These are phyloP conservation scores for Odontomyia ornata DNA, from an alignment of 2,888 invertebrate genomes.

Conservation along the genomic window DNA sequence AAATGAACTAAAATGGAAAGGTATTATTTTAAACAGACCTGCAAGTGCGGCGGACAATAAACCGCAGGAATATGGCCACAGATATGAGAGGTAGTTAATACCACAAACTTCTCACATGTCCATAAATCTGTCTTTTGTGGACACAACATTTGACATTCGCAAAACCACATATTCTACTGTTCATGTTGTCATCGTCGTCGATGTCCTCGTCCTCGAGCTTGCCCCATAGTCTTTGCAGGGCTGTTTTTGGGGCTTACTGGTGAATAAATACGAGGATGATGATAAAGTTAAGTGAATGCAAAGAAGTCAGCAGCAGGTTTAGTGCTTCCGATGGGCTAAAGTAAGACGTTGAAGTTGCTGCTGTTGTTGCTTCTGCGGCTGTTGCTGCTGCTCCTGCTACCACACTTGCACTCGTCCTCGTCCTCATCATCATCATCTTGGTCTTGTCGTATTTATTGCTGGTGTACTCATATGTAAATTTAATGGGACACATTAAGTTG, in stretches of 20 bases:
- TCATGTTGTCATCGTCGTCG: neutral
- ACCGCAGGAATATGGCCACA: constrained; percentile 40
- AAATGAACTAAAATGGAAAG: neutral
- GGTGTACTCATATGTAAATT: neutral
- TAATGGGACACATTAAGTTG: neutral
- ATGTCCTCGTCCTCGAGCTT: no score
- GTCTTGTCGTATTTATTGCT: no score
- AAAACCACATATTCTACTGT: constrained; percentile 25
- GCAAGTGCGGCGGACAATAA: constrained; percentile 23
- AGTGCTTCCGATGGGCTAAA: neutral
- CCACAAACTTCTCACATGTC: constrained; percentile 41
- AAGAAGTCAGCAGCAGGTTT: neutral
- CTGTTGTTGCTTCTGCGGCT: no score
- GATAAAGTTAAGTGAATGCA: constrained; percentile 6
- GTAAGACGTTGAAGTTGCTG: neutral
- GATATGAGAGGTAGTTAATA: constrained; percentile 42
- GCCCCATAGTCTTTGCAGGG: no score
- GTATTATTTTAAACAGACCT: neutral
- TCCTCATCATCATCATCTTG: neutral
- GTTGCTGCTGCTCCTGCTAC: no score
- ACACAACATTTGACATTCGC: constrained; percentile 33
- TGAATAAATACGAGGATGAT: neutral
- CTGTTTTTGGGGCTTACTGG: neutral
- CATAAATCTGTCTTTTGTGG: constrained; percentile 43
- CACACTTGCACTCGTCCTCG: neutral